These are phyloP conservation scores for Eurypyga helias DNA, from an alignment of 2,113 vertebrate genomes.

Conservation along the genomic window DNA sequence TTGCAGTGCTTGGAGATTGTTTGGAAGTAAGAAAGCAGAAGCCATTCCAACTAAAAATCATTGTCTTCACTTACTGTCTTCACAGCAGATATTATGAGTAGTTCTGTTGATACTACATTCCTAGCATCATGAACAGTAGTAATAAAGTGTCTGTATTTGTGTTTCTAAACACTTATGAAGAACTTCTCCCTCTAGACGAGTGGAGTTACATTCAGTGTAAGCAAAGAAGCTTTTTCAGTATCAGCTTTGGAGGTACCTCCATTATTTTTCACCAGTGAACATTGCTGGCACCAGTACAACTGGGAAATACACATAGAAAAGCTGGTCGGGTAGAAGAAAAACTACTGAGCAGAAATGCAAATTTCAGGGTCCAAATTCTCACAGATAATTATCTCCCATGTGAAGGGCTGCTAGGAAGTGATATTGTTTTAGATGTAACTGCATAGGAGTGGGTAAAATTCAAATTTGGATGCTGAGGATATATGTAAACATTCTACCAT, in stretches of 20 bases:
- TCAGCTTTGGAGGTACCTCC: background rate
- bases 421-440: background rate
- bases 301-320: background rate
- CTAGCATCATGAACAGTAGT: background rate
- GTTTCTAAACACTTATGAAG: background rate
- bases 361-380: background rate
- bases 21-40: background rate
- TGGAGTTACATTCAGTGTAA: background rate
- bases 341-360: background rate
- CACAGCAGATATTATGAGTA: background rate
- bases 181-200: background rate
- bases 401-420: background rate
- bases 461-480: background rate
- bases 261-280: background rate
- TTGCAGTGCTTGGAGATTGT: background rate
- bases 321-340: background rate
- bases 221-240: background rate
- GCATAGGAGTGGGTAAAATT: background rate
- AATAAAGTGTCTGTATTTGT: background rate
- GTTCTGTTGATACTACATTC: background rate
- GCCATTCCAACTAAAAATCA: background rate
- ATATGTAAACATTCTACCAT: background rate
- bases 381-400: background rate
- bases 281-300: background rate
- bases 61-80: background rate